phyloP scores from a whole-genome alignment of 2,113 vertebrate species.

The Orycteropus afer region DNA sequence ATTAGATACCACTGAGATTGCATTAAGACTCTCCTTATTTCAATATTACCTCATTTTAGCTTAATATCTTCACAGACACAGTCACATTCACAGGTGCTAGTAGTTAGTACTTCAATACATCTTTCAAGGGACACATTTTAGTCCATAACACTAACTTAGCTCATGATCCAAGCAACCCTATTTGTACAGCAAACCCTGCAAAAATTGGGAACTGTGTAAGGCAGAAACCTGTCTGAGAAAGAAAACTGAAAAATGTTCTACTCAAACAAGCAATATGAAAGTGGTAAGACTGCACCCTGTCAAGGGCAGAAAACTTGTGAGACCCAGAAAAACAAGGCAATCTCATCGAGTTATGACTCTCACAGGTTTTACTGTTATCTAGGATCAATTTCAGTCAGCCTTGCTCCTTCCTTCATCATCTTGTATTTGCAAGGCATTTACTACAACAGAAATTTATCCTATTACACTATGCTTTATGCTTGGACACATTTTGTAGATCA shows the following conservation, averaged over 20 bases:
- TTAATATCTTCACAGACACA: not conserved
- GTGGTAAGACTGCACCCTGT: not conserved
- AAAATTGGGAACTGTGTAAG: not conserved
- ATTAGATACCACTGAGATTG: not conserved
- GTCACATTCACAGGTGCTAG: not conserved
- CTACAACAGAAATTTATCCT: not conserved
- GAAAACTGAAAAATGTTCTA: not conserved
- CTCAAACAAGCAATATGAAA: not conserved
- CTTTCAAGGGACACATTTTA: not conserved
- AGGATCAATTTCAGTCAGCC: not conserved
- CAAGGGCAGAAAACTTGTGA: not conserved
- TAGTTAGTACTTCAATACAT: not conserved
- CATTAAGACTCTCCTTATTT: not conserved
- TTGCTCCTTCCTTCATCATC: not conserved
- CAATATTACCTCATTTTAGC: not conserved
- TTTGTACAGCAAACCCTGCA: not conserved
- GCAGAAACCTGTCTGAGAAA: not conserved
- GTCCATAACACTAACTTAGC: not conserved
- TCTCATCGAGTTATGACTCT: not conserved
- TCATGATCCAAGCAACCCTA: not conserved
- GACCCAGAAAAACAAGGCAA: not conserved
- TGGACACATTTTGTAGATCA: constrained; percentile 6
- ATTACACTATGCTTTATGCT: not conserved
- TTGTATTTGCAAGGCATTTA: not conserved
- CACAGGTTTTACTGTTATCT: not conserved